Base-by-base conservation (phyloP, 2,888 invertebrate species). In the Temnothorax rugatulus region DNA sequence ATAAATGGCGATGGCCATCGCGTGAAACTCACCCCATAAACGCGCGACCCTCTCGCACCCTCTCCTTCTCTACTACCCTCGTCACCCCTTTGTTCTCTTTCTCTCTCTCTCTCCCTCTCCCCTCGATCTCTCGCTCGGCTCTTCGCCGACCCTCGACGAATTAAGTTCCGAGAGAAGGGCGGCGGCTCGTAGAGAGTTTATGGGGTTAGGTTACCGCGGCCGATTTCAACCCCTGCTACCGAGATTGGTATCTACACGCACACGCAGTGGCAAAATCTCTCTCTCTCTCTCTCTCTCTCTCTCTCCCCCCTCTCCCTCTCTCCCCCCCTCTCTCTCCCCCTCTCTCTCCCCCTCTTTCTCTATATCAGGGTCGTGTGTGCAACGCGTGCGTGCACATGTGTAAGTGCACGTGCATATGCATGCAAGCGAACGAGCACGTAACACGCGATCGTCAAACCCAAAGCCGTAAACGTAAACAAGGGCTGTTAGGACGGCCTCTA, bases 401-500 rank as follows among this genome's bases (percentile, higher is more conserved):
- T 75, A 59, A 47, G 79, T 59, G 75, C 59, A 47, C 41, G 47
- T 47, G 75, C 79, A 50, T 79, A 59, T 41, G 44, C 29, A 59
- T 54, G 44, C 25, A 29, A 54, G 54, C 66, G 71, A 76, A 71
- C 82, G 63, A 18, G 83, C 83, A 82, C 85, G 88, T 85, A 82
- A 81, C 93, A 92, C 92, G 93, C 92, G 93, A 93, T 94, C 93
- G 92, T 93, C 93, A 93, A 94, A 92, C 92, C 92, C 91, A 90
- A 91, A 93, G 92, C 93, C 91, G 93, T 94, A 94, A 94, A 94
- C 93, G 93, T 94, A 94, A 94, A 94, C 94, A 94, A 94, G 94
- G 94, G 93, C 92, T 92, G 93, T 94, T 94, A 92, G 92, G 88
- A 85, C 92, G 92, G 91, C 92, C 93, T 90, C 90, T 89, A 89